Percentiles rank a stretch among this genome's conserved stretches.
phyloP scores from a whole-genome alignment of 2,888 invertebrate species.

The Agrotis puta region DNA sequence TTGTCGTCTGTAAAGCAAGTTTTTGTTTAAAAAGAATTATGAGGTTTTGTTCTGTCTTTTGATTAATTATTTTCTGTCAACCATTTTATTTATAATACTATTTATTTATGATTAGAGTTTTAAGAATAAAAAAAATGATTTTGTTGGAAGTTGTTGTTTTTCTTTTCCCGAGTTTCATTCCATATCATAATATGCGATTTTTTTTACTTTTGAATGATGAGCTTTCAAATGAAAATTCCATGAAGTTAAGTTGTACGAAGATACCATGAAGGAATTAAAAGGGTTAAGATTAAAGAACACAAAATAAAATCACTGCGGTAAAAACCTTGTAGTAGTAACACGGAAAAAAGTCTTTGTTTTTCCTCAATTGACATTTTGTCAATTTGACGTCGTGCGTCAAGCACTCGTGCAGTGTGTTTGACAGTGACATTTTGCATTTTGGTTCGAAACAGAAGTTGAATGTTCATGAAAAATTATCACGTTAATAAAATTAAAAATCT shows the following conservation, averaged over 20 bases:
- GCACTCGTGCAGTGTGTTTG: no score
- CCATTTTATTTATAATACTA: constrained; percentile 41
- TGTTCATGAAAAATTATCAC: constrained; percentile 26
- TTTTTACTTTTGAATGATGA: not conserved
- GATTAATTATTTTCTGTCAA: constrained; percentile 19
- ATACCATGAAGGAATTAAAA: no score
- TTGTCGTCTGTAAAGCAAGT: not conserved
- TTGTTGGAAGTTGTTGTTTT: constrained; percentile 17
- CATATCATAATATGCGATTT: no score
- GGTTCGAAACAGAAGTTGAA: not conserved
- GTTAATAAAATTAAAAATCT: constrained; percentile 16
- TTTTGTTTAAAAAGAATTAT: constrained; percentile 19
- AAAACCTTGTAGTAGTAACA: no score
- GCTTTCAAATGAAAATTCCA: not conserved
- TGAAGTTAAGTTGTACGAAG: not conserved
- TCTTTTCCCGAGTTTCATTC: not conserved
- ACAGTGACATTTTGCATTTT: constrained; percentile 11
- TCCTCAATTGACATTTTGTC: no score
- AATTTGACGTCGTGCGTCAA: no score
- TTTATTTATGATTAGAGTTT: constrained; percentile 55
- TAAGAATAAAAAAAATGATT: constrained; percentile 58
- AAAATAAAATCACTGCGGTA: not conserved
- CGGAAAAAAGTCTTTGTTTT: no score
- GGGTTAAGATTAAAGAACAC: no score
- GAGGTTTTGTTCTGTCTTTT: constrained; percentile 31